A percentile compares a stretch with the other conserved stretches of the same genome.
phyloP scores from a whole-genome alignment of 2,797 vertebrate genomes.

The Synaphobranchus kaupii region DNA sequence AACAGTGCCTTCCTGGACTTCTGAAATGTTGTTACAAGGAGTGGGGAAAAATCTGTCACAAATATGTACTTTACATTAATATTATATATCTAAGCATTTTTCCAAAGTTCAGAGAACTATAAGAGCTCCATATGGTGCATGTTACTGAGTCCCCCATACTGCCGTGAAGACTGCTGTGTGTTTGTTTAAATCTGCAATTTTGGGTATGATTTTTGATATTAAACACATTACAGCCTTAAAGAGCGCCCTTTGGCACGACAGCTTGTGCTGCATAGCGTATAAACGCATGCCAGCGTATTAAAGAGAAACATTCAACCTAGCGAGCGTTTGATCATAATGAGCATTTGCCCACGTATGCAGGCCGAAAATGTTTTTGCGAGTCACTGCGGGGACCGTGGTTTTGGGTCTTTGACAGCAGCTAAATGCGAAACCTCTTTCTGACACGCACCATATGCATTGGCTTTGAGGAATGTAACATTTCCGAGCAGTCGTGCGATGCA shows the following conservation, averaged over 20 bases:
- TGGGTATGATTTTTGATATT: background rate
- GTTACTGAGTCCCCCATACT: background rate
- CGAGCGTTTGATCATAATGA: background rate
- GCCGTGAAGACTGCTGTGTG: background rate
- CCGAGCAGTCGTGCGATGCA: background rate
- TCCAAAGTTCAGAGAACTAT: background rate
- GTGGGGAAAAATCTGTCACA: background rate
- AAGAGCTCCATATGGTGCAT: constrained; percentile 8
- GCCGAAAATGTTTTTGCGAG: background rate
- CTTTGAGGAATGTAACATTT: constrained; percentile 15
- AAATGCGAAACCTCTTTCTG: constrained; percentile 9
- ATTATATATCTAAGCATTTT: background rate
- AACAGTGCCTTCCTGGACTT: constrained; percentile 16
- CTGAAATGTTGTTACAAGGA: background rate
- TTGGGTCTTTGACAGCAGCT: background rate
- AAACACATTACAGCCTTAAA: constrained; percentile 3
- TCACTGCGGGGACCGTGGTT: constrained; percentile 15
- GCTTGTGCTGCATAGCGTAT: background rate
- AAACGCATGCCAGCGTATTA: constrained; percentile 1
- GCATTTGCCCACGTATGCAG: constrained; percentile 8
- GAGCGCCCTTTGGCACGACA: background rate
- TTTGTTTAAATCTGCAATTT: constrained; percentile 5
- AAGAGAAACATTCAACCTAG: constrained; percentile 1
- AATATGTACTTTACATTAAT: constrained; percentile 6
- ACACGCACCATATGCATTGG: constrained; percentile 22